These are phyloP conservation scores for Nemotelus pantherinus DNA, from an alignment of 2,888 invertebrate species.

Conservation along the genomic window DNA sequence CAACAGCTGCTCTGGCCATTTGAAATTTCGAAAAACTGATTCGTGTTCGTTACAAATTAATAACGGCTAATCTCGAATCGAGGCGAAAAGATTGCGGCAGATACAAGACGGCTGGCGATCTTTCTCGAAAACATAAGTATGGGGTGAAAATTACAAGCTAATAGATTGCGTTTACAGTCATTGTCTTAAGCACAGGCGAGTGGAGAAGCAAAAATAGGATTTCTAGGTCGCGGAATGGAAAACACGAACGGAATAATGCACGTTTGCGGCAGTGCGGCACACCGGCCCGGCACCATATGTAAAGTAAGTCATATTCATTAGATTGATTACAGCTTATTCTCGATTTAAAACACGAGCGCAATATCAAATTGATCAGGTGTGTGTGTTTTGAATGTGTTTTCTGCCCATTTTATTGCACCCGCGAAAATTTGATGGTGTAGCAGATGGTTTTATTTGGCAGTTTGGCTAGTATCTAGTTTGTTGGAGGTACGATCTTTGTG, in stretches of 20 bases:
- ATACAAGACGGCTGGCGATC: background rate
- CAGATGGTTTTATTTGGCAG: too few relatives aligned
- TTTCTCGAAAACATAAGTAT: background rate
- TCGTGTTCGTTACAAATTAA: conserved; percentile 20
- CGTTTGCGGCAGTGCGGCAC: background rate
- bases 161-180: background rate
- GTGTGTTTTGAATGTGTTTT: too few relatives aligned
- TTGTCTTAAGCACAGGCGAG: conserved; percentile 5
- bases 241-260: conserved; percentile 20
- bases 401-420: too few relatives aligned
- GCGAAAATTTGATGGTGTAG: too few relatives aligned
- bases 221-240: conserved; percentile 23
- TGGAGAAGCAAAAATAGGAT: conserved; percentile 3
- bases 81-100: conserved; percentile 2
- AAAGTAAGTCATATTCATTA: conserved; percentile 30
- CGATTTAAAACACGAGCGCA: conserved; percentile 1
- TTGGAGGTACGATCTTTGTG: too few relatives aligned
- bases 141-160: conserved; percentile 22
- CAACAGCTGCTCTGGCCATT: too few relatives aligned
- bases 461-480: too few relatives aligned
- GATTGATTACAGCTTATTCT: conserved; percentile 16
- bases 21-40: background rate
- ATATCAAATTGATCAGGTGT: background rate
- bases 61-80: conserved; percentile 28
- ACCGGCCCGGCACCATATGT: background rate